phyloP scores from a whole-genome alignment of 64 coral and sea anemone genomes.

The Montipora sp. region DNA sequence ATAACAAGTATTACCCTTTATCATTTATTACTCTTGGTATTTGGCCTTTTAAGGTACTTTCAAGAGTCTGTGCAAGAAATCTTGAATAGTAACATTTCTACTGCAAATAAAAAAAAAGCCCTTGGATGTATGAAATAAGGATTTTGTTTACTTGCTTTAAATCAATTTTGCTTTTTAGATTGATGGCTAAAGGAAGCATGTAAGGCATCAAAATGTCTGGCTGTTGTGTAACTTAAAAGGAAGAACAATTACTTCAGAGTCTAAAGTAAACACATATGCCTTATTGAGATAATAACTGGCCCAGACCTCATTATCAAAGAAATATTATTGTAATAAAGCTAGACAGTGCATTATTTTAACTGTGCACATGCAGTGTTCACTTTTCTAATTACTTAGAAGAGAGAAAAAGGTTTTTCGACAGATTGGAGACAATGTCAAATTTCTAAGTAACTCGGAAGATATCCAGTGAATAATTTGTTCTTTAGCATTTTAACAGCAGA shows the following conservation, averaged over 20 bases:
- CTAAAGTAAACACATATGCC: neutral
- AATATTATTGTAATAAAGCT: neutral
- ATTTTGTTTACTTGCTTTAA: neutral
- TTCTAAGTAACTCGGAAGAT: neutral
- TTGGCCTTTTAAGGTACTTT: too few species aligned
- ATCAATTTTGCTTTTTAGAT: neutral
- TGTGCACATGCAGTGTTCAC: neutral
- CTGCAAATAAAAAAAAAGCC: neutral
- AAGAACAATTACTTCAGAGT: neutral
- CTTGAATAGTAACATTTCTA: too few species aligned
- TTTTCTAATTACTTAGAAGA: slow-evolving; percentile 6
- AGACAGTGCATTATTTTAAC: neutral
- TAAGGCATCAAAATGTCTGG: neutral
- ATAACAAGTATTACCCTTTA: too few species aligned
- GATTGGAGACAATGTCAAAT: slow-evolving; percentile 11
- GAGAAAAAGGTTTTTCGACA: slow-evolving; percentile 38
- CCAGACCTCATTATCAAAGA: neutral
- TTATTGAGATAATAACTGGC: neutral
- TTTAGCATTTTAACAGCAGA: neutral
- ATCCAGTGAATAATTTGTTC: neutral
- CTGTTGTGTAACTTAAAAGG: neutral
- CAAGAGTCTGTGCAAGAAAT: too few species aligned
- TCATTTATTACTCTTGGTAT: too few species aligned
- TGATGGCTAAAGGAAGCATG: neutral
- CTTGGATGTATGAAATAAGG: neutral